Percentiles rank a stretch among this genome's conserved stretches.
Conservation (phyloP, 2,797 vertebrate species). For the Pantherophis vulpinus region DNA sequence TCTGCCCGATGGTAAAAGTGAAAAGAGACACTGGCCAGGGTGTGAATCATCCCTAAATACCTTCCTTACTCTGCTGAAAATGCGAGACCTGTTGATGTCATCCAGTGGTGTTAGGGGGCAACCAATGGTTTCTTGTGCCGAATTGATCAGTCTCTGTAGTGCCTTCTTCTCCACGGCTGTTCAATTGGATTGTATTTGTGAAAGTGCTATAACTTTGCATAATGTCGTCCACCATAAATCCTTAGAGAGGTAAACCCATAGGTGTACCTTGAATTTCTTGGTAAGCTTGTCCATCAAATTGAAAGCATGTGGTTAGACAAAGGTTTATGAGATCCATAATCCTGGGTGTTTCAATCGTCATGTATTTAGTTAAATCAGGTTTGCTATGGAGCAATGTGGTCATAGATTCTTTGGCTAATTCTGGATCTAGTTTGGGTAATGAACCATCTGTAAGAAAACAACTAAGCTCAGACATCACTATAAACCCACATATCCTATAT, state of each 20-base stretch:
- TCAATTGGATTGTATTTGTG: background rate
- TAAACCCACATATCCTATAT: background rate
- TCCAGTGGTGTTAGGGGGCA: too few species aligned
- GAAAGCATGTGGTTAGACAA: background rate
- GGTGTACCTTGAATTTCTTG: background rate
- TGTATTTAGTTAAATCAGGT: background rate
- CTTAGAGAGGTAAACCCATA: background rate
- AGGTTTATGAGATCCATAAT: background rate
- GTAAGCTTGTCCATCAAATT: background rate
- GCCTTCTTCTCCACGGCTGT: too few species aligned
- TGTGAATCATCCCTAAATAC: too few species aligned
- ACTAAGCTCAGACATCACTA: background rate
- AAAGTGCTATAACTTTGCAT: background rate
- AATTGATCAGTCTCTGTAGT: too few species aligned
- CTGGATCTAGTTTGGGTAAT: background rate
- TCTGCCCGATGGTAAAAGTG: too few species aligned
- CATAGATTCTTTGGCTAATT: background rate
- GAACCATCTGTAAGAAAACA: background rate
- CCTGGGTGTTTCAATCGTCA: background rate
- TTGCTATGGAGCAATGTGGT: background rate
- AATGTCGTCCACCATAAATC: background rate
- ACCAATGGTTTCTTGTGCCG: too few species aligned
- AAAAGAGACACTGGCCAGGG: too few species aligned
- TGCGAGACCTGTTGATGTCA: too few species aligned
- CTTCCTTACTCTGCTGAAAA: too few species aligned